These are phyloP conservation scores for Geococcyx californianus DNA, from an alignment of 2,113 vertebrate genomes.

Conservation along the genomic window DNA sequence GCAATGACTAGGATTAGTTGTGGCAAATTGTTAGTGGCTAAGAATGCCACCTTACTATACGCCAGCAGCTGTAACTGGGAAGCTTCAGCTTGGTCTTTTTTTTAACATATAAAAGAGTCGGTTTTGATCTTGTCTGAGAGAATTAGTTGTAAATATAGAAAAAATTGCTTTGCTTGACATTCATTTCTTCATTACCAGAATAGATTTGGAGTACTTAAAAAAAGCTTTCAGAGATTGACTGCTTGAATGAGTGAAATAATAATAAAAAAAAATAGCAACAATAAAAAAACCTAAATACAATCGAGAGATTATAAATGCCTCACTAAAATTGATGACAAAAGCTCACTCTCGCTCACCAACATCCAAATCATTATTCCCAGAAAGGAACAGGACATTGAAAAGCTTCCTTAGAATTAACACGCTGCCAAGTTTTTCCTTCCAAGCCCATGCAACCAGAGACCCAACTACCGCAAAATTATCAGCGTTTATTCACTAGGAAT, in stretches of 20 bases:
- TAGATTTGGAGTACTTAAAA: constrained; percentile 45
- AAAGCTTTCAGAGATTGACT: constrained; percentile 5
- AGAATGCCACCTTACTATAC: not conserved
- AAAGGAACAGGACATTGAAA: not conserved
- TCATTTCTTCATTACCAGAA: constrained; percentile 54
- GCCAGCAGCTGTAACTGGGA: not conserved
- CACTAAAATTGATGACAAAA: constrained; percentile 31
- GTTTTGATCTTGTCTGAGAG: constrained; percentile 1
- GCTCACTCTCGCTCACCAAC: not conserved
- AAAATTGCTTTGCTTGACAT: constrained; percentile 47
- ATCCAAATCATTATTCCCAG: not conserved
- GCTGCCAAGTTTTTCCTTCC: not conserved
- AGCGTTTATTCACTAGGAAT: not conserved
- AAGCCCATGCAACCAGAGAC: not conserved
- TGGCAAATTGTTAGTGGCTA: not conserved
- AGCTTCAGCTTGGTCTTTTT: not conserved
- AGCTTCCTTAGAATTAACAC: not conserved
- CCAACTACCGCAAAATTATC: not conserved
- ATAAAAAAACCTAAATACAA: constrained; percentile 32
- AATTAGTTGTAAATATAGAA: constrained; percentile 46
- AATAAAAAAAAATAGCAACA: not conserved
- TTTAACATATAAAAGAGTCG: not conserved
- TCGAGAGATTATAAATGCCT: constrained; percentile 17
- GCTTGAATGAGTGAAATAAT: constrained; percentile 29
- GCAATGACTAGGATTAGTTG: not conserved